Evolutionary conservation across 2,797 vertebrate species (phyloP).

Genomic region (Artibeus jamaicensis): DNA sequence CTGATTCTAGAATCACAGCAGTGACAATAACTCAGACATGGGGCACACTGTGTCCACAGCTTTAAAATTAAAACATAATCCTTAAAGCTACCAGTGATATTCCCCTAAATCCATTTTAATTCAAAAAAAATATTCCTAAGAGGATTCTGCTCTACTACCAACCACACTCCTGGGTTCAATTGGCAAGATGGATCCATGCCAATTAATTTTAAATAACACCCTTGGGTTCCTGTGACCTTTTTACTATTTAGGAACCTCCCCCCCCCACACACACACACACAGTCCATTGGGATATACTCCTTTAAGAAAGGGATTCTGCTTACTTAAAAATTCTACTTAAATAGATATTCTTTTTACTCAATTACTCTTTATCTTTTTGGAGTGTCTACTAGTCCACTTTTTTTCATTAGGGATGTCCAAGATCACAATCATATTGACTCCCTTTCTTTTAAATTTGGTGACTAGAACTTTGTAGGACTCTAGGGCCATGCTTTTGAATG

Average conservation of each 20-base stretch:
- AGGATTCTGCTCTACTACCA: neutral
- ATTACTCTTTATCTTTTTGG: neutral
- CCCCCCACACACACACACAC: too few relatives aligned
- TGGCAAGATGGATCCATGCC: neutral
- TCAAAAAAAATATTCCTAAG: slow-evolving; percentile 51
- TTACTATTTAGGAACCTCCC: neutral
- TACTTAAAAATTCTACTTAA: slow-evolving; percentile 39
- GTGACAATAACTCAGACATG: neutral
- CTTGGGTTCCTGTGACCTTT: neutral
- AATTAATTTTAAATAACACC: slow-evolving; percentile 37
- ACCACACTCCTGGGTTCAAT: slow-evolving; percentile 9
- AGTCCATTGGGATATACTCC: neutral
- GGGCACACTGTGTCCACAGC: neutral
- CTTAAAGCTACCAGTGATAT: neutral
- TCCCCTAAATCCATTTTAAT: neutral
- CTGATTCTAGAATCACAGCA: slow-evolving; percentile 37
- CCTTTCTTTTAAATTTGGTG: slow-evolving; percentile 30
- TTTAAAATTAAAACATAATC: slow-evolving; percentile 33
- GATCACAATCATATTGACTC: neutral
- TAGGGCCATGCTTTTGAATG: neutral
- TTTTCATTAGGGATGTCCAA: neutral
- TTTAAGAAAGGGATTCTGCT: neutral
- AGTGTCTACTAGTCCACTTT: neutral
- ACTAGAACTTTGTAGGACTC: neutral
- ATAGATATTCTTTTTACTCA: neutral